Percentiles rank a stretch among this genome's conserved stretches.
These are phyloP conservation scores for Aleiodes sp. DNA, from an alignment of 1,140 invertebrate species.

Conservation along the genomic window DNA sequence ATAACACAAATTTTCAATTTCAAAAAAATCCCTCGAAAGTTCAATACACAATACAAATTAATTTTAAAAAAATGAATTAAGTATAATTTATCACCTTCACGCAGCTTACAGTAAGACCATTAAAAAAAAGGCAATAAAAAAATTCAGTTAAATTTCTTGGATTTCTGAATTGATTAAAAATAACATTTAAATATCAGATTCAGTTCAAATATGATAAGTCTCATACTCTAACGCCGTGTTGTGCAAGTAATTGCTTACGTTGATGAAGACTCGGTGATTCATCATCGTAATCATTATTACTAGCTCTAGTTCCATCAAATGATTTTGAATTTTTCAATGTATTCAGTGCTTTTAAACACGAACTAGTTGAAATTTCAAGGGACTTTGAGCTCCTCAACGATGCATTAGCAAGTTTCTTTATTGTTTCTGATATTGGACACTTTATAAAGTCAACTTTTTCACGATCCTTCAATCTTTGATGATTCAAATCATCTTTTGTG, in stretches of 20 bases:
- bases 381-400: constrained; percentile 59
- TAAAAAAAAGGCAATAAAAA: no score
- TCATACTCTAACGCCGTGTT: constrained; percentile 61
- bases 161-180: no score
- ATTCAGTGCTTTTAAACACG: constrained; percentile 52
- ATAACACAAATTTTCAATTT: no score
- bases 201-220: no score
- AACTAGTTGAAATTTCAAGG: constrained; percentile 53
- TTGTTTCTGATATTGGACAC: constrained; percentile 62
- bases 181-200: no score
- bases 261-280: constrained; percentile 63
- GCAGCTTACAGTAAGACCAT: no score
- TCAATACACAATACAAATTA: no score
- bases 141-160: no score
- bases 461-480: constrained; percentile 49
- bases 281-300: constrained; percentile 42
- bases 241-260: constrained; percentile 60
- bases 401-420: constrained; percentile 61
- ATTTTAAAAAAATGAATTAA: no score
- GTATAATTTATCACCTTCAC: no score
- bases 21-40: no score
- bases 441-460: constrained; percentile 59
- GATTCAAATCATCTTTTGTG: constrained; percentile 33
- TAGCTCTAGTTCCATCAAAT: constrained; percentile 45
- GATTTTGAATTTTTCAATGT: constrained; percentile 54